Evolutionary conservation across 2,113 vertebrate species (phyloP).

Genomic region (Podarcis muralis): DNA sequence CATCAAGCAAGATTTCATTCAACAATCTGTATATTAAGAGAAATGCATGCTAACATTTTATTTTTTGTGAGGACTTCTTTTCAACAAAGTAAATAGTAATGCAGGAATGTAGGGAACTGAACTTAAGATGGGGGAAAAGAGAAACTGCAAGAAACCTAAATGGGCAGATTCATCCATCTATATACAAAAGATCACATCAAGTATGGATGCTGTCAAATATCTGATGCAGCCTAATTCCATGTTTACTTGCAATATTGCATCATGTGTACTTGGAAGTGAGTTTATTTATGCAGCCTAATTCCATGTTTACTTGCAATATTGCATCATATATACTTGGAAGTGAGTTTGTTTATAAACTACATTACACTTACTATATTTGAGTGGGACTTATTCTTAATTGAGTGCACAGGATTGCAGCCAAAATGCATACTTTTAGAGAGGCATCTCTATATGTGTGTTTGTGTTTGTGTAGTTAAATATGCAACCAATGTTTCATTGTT

Average conservation of each 20-base stretch:
- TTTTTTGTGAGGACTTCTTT: too few relatives aligned
- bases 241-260: background rate
- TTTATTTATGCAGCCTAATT: background rate
- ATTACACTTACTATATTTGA: background rate
- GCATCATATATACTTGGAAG: too few relatives aligned
- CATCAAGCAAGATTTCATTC: too few relatives aligned
- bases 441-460: background rate
- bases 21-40: too few relatives aligned
- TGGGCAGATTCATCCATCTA: too few relatives aligned
- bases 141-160: too few relatives aligned
- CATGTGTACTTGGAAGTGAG: background rate
- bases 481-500: background rate
- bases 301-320: too few relatives aligned
- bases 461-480: background rate
- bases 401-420: background rate
- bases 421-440: background rate
- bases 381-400: background rate
- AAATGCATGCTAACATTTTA: too few relatives aligned
- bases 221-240: background rate
- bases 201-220: background rate
- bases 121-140: too few relatives aligned
- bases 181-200: background rate
- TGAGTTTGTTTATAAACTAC: background rate
- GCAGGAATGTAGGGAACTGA: too few relatives aligned
- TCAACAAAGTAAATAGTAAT: too few relatives aligned